Percentiles rank a stretch among this genome's conserved stretches.
These are phyloP conservation scores for Danaus plexippus DNA, from an alignment of 1,140 invertebrate species.

Conservation along the genomic window DNA sequence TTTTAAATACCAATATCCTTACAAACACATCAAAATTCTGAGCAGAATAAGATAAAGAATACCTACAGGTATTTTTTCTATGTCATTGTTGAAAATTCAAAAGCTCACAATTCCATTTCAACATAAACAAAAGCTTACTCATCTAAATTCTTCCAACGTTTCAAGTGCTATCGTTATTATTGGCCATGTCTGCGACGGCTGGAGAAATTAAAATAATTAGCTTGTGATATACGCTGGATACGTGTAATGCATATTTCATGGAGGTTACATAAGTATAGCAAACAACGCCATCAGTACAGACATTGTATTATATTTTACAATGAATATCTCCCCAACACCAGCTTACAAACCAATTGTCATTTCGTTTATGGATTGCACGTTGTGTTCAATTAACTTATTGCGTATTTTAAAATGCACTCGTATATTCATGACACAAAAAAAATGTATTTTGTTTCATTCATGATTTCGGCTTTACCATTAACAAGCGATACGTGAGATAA, in stretches of 20 bases:
- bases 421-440: constrained; percentile 21
- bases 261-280: constrained; percentile 24
- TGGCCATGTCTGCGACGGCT: constrained; percentile 53
- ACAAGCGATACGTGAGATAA: constrained; percentile 21
- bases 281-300: constrained; percentile 9
- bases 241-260: constrained; percentile 45
- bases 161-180: constrained; percentile 54
- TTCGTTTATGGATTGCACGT: constrained; percentile 21
- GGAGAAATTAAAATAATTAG: constrained; percentile 69
- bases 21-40: no score
- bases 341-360: constrained; percentile 20
- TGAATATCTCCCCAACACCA: constrained; percentile 15
- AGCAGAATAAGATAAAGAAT: no score
- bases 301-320: constrained; percentile 16
- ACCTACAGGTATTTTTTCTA: constrained; percentile 15
- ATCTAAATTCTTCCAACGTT: constrained; percentile 54
- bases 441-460: constrained; percentile 21
- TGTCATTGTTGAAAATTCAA: constrained; percentile 22
- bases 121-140: constrained; percentile 33
- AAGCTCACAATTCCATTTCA: constrained; percentile 21
- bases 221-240: constrained; percentile 46
- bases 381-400: constrained; percentile 20
- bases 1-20: no score
- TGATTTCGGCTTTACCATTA: constrained; percentile 19
- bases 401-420: constrained; percentile 22